Evolutionary conservation across 2,113 vertebrate genomes (phyloP).

Genomic region (Cephalopholis sonnerati): DNA sequence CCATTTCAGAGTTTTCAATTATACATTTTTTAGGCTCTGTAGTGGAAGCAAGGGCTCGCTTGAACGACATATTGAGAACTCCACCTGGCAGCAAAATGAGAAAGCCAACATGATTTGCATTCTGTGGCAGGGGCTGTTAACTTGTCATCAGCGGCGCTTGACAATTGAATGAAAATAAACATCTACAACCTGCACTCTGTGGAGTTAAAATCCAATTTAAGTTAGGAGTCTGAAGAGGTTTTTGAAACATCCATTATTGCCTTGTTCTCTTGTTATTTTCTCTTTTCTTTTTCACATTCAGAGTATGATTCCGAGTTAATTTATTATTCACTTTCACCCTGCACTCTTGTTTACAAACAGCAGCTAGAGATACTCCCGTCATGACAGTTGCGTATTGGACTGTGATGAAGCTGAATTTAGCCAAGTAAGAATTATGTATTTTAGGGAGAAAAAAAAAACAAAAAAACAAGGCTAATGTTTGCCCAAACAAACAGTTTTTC

Average conservation of each 20-base stretch:
- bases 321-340: conserved; percentile 50
- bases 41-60: conserved; percentile 48
- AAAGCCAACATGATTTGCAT: conserved; percentile 71
- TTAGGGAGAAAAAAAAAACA: neutral
- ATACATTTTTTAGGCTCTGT: conserved; percentile 67
- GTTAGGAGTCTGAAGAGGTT: conserved; percentile 53
- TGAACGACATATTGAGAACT: conserved; percentile 71
- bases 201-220: conserved; percentile 73
- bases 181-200: conserved; percentile 64
- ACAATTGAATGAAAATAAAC: conserved; percentile 77
- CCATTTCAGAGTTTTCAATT: conserved; percentile 70
- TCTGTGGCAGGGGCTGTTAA: conserved; percentile 69
- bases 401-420: conserved; percentile 2
- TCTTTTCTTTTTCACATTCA: conserved; percentile 34
- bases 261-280: conserved; percentile 44
- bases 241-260: conserved; percentile 64
- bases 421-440: neutral
- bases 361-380: conserved; percentile 7
- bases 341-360: conserved; percentile 43
- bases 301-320: conserved; percentile 29
- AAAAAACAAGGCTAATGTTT: neutral
- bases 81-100: conserved; percentile 77
- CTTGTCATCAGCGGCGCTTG: conserved; percentile 75
- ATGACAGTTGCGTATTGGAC: conserved; percentile 2
- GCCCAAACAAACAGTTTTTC: neutral